phyloP scores from a whole-genome alignment of 1,140 invertebrate species.

The Pseudomyrmex cubaensis region DNA sequence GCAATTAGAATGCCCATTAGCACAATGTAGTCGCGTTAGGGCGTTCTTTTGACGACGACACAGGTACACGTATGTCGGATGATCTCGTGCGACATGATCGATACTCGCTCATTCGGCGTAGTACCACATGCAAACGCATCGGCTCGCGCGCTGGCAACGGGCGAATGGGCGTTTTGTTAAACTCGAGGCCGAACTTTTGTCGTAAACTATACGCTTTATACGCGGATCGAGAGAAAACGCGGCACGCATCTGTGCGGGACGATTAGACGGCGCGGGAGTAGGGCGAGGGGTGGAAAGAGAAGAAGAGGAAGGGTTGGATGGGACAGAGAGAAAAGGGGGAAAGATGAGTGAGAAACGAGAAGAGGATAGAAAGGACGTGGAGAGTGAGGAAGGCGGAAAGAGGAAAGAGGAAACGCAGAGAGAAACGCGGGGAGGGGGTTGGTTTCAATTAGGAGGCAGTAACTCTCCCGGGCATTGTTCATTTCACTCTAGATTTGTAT shows the following conservation, averaged over 20 bases:
- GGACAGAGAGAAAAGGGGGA: constrained; percentile 59
- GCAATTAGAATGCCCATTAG: constrained; percentile 47
- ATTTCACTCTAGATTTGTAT: constrained; percentile 85
- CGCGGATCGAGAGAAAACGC: constrained; percentile 72
- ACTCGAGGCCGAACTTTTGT: constrained; percentile 72
- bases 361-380: constrained; percentile 49
- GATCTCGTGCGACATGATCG: constrained; percentile 59
- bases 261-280: constrained; percentile 74
- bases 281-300: constrained; percentile 38
- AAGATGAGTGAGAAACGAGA: constrained; percentile 9
- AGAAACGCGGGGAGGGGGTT: constrained; percentile 70
- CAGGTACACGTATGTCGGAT: constrained; percentile 21
- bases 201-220: constrained; percentile 77
- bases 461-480: constrained; percentile 84
- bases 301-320: constrained; percentile 30
- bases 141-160: constrained; percentile 61
- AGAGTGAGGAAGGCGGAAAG: constrained; percentile 57
- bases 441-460: constrained; percentile 84
- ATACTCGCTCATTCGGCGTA: constrained; percentile 66
- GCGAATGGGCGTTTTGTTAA: constrained; percentile 72
- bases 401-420: constrained; percentile 70
- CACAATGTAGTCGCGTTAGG: background rate
- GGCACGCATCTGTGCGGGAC: constrained; percentile 81
- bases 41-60: constrained; percentile 25
- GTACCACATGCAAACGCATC: constrained; percentile 64